Base-by-base conservation (phyloP, 2,888 invertebrate genomes). In the Eupelmus urozonus region DNA sequence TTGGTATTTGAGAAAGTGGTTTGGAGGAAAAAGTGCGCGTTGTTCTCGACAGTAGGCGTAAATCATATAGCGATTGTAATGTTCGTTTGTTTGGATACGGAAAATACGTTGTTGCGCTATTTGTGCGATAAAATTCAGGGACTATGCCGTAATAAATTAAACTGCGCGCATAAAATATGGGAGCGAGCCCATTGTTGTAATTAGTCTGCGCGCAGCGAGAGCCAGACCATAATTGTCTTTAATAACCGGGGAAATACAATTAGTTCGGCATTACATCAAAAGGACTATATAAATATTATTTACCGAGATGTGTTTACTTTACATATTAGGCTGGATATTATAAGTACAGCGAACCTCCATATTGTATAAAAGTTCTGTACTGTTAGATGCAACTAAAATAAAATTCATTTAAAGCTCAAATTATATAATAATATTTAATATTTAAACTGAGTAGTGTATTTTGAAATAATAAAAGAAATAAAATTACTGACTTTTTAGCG, bases 201-300 rank as follows among this genome's bases (percentile, higher is more conserved):
- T 59, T 29, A 59, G 29, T 3, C 29, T 27, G 29, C 13, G 9
- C 3, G 27, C 7, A 23, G 11, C 18, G 1, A 51, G 18, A 51
- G 51, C 51, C 45, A 16, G 13, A 29, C 59, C 11, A 29, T 59
- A 29, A 59, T 59, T 27, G 59, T 29, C 18, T 59, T 59, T 59
- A 59, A 59, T 29, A 59, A 59, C 59, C n/a, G 27, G 18, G 29
- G 16, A 59, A 59, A 59, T 29, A 7, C 59, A 59, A 59, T 59
- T 59, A 59, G 29, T 16, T n/a, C 16, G 16, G 59, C n/a, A 9
- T 27, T 59, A 59, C n/a, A 59, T 59, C 59, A 59, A 59, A 27
- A 2, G 9, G 20, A 23, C 25, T 20, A 25, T 11, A 55, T 23
- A 55, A 20, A 55, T 55, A 18, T 25, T 55, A 25, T 59, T 59